A percentile compares a stretch with the other conserved stretches of the same genome.
Conservation (phyloP, 2,113 vertebrate genomes). For the Pseudopipra pipra region DNA sequence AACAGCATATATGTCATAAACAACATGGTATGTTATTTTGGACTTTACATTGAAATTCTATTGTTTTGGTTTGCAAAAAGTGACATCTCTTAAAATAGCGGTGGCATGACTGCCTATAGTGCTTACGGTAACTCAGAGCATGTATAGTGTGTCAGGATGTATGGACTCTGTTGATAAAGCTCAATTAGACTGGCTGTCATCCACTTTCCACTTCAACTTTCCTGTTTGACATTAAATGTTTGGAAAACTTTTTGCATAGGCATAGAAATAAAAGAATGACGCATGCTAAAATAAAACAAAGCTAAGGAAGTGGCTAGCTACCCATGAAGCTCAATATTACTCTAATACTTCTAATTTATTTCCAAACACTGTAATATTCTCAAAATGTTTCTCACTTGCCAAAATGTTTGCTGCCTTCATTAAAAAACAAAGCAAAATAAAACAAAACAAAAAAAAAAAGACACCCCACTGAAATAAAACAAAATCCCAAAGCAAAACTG, state of each 20-base stretch:
- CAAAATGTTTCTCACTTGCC: neutral
- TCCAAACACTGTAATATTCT: neutral
- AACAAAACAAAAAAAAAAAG: neutral
- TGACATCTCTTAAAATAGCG: neutral
- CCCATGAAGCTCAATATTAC: neutral
- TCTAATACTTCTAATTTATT: neutral
- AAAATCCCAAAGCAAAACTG: neutral
- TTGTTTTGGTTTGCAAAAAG: neutral
- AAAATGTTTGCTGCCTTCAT: neutral
- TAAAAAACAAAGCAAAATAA: neutral
- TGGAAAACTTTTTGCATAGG: conserved; percentile 27
- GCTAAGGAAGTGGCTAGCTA: conserved; percentile 19
- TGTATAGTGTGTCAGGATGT: conserved; percentile 35
- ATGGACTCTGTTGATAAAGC: conserved; percentile 30
- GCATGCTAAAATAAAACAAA: conserved; percentile 36
- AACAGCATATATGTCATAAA: neutral
- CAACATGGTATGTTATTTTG: neutral
- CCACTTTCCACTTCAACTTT: conserved; percentile 61
- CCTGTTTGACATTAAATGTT: conserved; percentile 50
- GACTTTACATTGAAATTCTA: neutral
- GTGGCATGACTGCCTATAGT: neutral
- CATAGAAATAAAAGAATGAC: conserved; percentile 36
- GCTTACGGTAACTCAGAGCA: neutral
- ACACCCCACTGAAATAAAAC: neutral
- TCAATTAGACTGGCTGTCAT: conserved; percentile 43